Evolutionary conservation across 2,113 vertebrate species (phyloP).

Genomic region (Hymenochirus boettgeri): DNA sequence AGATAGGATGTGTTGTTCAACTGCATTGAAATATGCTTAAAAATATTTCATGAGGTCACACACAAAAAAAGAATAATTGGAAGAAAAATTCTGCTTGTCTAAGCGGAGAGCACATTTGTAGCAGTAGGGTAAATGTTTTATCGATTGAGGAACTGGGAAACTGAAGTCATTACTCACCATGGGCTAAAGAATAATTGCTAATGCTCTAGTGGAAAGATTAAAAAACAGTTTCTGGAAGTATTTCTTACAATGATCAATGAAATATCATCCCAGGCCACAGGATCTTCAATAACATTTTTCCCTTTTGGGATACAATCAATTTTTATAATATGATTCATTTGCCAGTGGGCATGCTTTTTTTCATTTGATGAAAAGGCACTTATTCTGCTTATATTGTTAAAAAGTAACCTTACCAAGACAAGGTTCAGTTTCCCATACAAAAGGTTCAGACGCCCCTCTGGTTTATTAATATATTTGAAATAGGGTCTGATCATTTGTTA

Average conservation of each 20-base stretch:
- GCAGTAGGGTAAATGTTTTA: constrained; percentile 79
- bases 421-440: constrained; percentile 50
- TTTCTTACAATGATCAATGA: constrained; percentile 86
- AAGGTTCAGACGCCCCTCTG: constrained; percentile 41
- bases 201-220: constrained; percentile 79
- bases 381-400: constrained; percentile 70
- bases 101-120: constrained; percentile 75
- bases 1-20: constrained; percentile 50
- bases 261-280: constrained; percentile 78
- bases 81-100: constrained; percentile 81
- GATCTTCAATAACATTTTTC: constrained; percentile 83
- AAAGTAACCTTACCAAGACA: constrained; percentile 65
- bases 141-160: constrained; percentile 80
- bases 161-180: constrained; percentile 80
- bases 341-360: constrained; percentile 69
- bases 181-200: constrained; percentile 83
- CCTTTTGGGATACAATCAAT: constrained; percentile 82
- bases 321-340: constrained; percentile 83
- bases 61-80: constrained; percentile 70
- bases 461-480: constrained; percentile 27
- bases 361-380: constrained; percentile 72
- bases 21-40: constrained; percentile 61
- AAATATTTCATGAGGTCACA: constrained; percentile 70
- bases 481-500: constrained; percentile 14
- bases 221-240: constrained; percentile 85